These are phyloP conservation scores for Felis chaus DNA, from an alignment of 2,113 vertebrate genomes.

Conservation along the genomic window DNA sequence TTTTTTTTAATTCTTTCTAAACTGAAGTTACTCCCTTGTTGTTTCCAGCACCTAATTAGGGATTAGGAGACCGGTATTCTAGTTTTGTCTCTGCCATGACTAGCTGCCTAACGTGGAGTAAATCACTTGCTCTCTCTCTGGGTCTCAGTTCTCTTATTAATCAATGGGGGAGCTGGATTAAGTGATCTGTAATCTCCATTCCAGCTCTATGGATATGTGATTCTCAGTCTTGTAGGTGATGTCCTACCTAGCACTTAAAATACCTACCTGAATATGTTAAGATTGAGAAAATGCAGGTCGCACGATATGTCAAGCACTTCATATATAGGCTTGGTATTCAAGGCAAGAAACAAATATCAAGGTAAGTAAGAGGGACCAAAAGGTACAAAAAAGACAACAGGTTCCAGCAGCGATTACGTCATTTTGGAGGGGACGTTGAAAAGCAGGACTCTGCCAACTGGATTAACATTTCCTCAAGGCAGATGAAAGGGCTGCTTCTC, in stretches of 20 bases:
- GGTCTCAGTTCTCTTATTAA: not conserved
- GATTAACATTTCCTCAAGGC: not conserved
- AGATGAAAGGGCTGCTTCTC: not conserved
- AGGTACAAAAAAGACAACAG: not conserved
- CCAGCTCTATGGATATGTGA: not conserved
- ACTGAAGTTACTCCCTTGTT: not conserved
- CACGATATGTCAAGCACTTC: not conserved
- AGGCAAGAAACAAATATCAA: not conserved
- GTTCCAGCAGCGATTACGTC: not conserved
- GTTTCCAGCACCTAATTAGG: not conserved
- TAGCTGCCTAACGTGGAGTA: not conserved
- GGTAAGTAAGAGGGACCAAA: not conserved
- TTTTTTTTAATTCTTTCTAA: conserved; percentile 8
- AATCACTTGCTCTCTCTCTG: not conserved
- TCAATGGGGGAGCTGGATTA: not conserved
- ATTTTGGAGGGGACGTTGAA: not conserved
- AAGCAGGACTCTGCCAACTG: not conserved
- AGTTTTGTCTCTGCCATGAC: not conserved
- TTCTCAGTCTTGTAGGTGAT: not conserved
- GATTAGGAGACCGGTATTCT: not conserved
- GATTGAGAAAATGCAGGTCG: not conserved
- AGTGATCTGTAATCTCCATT: not conserved
- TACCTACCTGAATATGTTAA: not conserved
- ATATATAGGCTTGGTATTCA: not conserved
- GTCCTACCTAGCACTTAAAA: not conserved